These are phyloP conservation scores for Acrobasis consociella DNA, from an alignment of 2,888 invertebrate species.

Conservation along the genomic window DNA sequence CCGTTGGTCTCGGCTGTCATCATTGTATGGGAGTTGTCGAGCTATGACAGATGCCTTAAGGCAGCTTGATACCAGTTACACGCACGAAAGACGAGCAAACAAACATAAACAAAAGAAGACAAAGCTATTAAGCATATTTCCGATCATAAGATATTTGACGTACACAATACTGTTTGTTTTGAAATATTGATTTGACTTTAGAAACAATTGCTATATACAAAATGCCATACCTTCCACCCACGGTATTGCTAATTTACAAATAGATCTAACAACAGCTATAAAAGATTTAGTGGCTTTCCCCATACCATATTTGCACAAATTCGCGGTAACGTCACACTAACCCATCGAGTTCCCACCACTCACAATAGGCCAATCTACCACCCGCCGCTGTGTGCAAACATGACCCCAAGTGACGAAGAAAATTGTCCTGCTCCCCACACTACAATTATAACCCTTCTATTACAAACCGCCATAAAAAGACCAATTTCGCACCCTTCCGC, in stretches of 20 bases:
- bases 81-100: too few relatives aligned
- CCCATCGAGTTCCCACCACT: slow-evolving; percentile 26
- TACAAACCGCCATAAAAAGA: slow-evolving; percentile 17
- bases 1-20: too few relatives aligned
- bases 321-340: slow-evolving; percentile 19
- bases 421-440: slow-evolving; percentile 36
- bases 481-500: slow-evolving; percentile 32
- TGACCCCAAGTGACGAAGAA: slow-evolving; percentile 47
- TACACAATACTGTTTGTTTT: too few relatives aligned
- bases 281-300: slow-evolving; percentile 4
- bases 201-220: neutral
- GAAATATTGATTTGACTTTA: too few relatives aligned
- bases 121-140: too few relatives aligned
- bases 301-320: slow-evolving; percentile 27
- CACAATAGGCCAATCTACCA: slow-evolving; percentile 73
- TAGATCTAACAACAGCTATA: neutral
- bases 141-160: too few relatives aligned
- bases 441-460: slow-evolving; percentile 8
- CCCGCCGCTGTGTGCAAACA: slow-evolving; percentile 71
- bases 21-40: too few relatives aligned
- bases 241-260: neutral
- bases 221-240: neutral
- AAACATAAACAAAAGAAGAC: too few relatives aligned
- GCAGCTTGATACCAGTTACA: too few relatives aligned
- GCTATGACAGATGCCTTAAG: too few relatives aligned